phyloP scores from a whole-genome alignment of 1,140 invertebrate genomes.

The Marisa cornuarietis region DNA sequence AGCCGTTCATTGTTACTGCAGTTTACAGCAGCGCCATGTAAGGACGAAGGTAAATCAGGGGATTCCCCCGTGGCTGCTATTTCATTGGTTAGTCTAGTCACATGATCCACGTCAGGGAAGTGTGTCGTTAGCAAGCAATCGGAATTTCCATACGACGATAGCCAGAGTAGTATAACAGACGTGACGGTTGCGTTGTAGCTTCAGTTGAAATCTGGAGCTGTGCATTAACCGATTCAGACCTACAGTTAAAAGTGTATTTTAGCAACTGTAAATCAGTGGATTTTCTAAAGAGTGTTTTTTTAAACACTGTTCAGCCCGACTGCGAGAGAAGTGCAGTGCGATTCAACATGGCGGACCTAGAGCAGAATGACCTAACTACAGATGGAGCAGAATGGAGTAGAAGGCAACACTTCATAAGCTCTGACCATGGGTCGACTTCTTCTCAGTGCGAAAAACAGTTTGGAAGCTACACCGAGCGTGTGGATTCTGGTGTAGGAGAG shows the following conservation, averaged over 20 bases:
- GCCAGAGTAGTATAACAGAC: neutral
- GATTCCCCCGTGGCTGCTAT: conserved; percentile 5
- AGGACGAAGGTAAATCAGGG: conserved; percentile 3
- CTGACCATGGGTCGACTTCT: neutral
- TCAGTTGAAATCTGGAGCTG: neutral
- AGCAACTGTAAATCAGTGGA: neutral
- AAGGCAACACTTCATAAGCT: neutral
- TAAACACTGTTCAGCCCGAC: neutral
- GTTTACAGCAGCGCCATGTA: neutral
- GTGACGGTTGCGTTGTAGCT: neutral
- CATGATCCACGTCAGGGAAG: neutral
- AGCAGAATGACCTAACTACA: conserved; percentile 9
- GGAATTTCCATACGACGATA: neutral
- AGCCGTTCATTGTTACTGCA: neutral
- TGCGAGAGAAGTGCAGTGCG: neutral
- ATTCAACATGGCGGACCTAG: conserved; percentile 24
- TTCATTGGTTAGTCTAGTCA: conserved; percentile 13
- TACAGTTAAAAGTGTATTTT: neutral
- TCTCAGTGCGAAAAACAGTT: conserved; percentile 11
- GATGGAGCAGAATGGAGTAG: conserved; percentile 3
- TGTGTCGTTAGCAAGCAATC: neutral
- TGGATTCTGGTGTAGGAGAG: conserved; percentile 23
- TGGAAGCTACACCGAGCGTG: neutral
- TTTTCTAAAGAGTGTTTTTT: neutral
- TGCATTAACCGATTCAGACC: neutral